These are phyloP conservation scores for Eidolon helvum DNA, from an alignment of 2,113 vertebrate species.

Conservation along the genomic window DNA sequence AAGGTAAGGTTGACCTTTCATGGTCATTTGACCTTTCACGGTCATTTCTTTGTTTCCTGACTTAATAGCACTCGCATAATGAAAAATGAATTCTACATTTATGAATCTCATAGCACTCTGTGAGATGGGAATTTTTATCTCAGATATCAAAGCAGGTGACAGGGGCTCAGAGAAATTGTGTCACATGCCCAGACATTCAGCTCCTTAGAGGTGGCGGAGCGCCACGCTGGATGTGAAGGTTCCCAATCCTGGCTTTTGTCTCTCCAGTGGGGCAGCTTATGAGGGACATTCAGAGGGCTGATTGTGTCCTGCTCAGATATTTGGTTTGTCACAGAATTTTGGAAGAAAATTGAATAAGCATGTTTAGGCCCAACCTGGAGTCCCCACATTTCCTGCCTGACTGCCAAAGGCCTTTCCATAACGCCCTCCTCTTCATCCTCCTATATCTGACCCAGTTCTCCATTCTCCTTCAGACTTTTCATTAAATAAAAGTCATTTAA, in stretches of 20 bases:
- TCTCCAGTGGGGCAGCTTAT: fast-evolving
- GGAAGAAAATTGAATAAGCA: background rate
- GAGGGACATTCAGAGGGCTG: too few species aligned
- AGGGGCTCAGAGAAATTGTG: background rate
- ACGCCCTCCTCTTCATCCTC: background rate
- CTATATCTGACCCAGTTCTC: background rate
- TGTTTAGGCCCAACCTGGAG: background rate
- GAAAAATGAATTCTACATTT: background rate
- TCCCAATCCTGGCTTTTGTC: background rate
- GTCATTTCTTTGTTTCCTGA: background rate
- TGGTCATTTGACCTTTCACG: background rate
- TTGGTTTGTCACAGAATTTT: background rate
- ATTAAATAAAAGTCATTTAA: background rate
- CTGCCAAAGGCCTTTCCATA: background rate
- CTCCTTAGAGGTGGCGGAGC: background rate
- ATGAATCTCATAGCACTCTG: background rate
- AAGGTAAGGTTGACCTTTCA: background rate
- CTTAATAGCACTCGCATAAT: background rate
- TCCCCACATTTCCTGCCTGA: background rate
- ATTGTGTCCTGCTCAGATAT: background rate
- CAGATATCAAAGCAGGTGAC: background rate
- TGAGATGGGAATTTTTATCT: background rate
- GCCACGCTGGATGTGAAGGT: background rate
- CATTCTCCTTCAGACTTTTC: background rate
- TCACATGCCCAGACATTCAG: background rate